phyloP scores from a whole-genome alignment of 2,888 invertebrate genomes.

The Trachelus stipa region DNA sequence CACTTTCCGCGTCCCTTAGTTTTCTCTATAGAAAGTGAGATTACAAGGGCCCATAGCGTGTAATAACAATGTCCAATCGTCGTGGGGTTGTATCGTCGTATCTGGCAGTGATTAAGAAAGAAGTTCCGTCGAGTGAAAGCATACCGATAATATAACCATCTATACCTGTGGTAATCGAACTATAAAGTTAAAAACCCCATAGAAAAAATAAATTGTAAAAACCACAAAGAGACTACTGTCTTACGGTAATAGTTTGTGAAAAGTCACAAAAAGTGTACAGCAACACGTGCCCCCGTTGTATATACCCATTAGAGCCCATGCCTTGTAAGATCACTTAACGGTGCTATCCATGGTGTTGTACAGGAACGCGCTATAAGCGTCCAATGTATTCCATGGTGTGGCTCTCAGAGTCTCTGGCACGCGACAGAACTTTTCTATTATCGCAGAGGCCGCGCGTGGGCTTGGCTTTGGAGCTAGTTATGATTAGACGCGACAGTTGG shows the following conservation, averaged over 20 bases:
- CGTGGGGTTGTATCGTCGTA: not conserved
- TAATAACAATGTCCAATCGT: not conserved
- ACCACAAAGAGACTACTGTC: not conserved
- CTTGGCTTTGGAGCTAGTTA: constrained; percentile 59
- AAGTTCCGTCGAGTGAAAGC: not conserved
- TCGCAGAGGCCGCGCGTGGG: constrained; percentile 35
- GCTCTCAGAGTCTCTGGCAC: constrained; percentile 13
- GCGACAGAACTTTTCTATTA: constrained; percentile 32
- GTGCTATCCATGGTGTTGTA: not conserved
- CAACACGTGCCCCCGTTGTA: not conserved
- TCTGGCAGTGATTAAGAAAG: not conserved
- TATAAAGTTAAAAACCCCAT: not conserved
- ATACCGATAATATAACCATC: not conserved
- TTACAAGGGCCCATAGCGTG: not conserved
- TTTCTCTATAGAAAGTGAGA: not conserved
- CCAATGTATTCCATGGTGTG: not conserved
- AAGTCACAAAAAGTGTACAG: not conserved
- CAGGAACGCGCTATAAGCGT: not conserved
- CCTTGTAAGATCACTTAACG: not conserved
- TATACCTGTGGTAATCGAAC: not conserved
- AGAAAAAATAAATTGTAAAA: not conserved
- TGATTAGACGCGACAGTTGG: constrained; percentile 66
- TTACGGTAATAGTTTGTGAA: not conserved
- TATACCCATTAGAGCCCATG: not conserved
- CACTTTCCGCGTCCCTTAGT: not conserved